These are phyloP conservation scores for Diplazon laetatorius DNA, from an alignment of 2,888 invertebrate genomes.

Conservation along the genomic window DNA sequence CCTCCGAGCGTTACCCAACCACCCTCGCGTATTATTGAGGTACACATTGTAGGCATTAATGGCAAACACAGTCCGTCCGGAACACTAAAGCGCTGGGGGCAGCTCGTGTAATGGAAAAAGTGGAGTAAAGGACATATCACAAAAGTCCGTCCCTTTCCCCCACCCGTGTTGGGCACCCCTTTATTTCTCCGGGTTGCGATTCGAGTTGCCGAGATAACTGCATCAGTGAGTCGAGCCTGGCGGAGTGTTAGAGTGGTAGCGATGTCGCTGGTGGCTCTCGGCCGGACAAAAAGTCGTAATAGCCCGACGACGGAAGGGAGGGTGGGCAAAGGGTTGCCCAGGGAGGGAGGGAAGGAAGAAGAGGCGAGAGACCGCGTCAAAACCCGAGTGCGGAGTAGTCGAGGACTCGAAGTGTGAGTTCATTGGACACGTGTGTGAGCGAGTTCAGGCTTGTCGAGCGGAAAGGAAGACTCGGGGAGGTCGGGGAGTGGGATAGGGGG, in stretches of 20 bases:
- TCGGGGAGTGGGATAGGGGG: conserved; percentile 32
- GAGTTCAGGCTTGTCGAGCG: conserved; percentile 6
- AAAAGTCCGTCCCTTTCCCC: conserved; percentile 12
- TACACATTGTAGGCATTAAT: conserved; percentile 14
- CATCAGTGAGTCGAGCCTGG: conserved; percentile 18
- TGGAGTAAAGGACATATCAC: conserved; percentile 12
- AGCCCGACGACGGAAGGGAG: conserved; percentile 6
- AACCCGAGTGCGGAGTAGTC: conserved; percentile 19
- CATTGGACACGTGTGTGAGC: conserved; percentile 7
- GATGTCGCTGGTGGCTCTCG: background rate
- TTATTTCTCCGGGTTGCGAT: conserved; percentile 7
- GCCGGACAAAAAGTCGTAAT: conserved; percentile 31
- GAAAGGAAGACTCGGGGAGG: conserved; percentile 11
- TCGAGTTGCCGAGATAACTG: background rate
- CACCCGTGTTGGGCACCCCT: background rate
- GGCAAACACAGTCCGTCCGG: too few species aligned
- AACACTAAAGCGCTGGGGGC: too few species aligned
- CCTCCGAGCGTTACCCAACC: conserved; percentile 28
- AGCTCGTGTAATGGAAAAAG: conserved; percentile 6
- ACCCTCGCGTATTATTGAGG: conserved; percentile 6
- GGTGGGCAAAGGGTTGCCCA: background rate
- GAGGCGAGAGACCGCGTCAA: conserved; percentile 31
- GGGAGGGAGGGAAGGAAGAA: background rate
- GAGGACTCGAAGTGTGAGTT: conserved; percentile 32
- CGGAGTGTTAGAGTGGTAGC: conserved; percentile 5